Conservation (phyloP, 2,113 vertebrate genomes). For the Carettochelys insculpta region DNA sequence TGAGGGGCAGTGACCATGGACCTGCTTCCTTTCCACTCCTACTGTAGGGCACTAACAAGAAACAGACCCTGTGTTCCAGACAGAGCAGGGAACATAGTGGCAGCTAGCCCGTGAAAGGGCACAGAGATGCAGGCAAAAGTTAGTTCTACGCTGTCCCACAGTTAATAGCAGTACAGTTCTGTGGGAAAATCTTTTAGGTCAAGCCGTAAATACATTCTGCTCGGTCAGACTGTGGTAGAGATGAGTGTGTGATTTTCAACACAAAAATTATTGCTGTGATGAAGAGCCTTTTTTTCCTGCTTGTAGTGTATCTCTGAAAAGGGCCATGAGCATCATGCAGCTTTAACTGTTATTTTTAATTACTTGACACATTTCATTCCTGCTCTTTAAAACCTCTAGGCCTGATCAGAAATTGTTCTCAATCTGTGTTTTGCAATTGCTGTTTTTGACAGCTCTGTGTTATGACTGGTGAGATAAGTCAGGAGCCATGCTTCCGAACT, state of each 20-base stretch:
- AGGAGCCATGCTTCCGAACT: neutral
- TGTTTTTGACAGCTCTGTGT: neutral
- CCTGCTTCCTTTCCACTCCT: no score
- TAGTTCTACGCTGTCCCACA: neutral
- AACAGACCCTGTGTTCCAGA: neutral
- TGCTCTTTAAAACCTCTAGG: neutral
- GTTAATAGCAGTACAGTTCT: neutral
- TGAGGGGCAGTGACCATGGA: no score
- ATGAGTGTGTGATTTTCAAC: neutral
- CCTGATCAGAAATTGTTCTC: neutral
- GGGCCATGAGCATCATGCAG: neutral
- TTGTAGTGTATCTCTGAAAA: neutral
- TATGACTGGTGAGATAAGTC: neutral
- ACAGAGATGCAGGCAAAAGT: neutral
- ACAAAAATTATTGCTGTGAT: neutral
- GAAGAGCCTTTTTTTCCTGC: no score
- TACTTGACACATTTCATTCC: neutral
- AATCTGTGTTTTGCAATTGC: neutral
- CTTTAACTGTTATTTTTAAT: neutral
- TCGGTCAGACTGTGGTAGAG: neutral
- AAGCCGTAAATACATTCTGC: neutral
- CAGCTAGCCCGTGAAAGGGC: neutral
- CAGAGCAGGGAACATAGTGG: neutral
- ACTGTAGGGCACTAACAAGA: neutral
- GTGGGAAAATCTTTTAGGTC: neutral